phyloP scores from a whole-genome alignment of 1,140 invertebrate species.

The Fopius arisanus region DNA sequence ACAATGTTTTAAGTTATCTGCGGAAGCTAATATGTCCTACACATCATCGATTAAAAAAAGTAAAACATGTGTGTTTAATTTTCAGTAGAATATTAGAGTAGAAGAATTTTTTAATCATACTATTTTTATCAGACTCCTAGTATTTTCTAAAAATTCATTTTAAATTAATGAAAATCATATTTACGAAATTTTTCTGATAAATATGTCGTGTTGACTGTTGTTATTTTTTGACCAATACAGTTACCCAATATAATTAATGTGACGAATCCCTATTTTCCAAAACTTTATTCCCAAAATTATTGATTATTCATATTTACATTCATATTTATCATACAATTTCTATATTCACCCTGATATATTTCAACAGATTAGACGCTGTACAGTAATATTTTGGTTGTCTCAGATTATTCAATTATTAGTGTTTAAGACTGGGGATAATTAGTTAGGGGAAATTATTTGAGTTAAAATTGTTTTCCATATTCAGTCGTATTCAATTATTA shows the following conservation, averaged over 20 bases:
- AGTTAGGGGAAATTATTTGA: background rate
- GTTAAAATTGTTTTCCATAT: background rate
- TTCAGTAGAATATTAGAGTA: too few species aligned
- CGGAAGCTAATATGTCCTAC: background rate
- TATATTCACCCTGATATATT: conserved; percentile 17
- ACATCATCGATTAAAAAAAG: too few species aligned
- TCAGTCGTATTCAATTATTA: background rate
- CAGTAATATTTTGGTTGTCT: background rate
- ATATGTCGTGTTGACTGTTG: background rate
- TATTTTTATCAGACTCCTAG: too few species aligned
- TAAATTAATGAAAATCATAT: too few species aligned
- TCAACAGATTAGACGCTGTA: background rate
- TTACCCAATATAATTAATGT: background rate
- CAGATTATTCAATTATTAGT: background rate
- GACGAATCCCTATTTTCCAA: background rate
- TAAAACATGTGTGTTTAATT: too few species aligned
- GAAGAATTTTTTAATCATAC: too few species aligned
- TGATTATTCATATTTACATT: conserved; percentile 18
- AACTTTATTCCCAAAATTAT: background rate
- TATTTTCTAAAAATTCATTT: too few species aligned
- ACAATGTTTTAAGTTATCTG: background rate
- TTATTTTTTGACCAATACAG: background rate
- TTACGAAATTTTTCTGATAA: background rate
- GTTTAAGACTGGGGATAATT: background rate
- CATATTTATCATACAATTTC: conserved; percentile 2